phyloP scores from a whole-genome alignment of 1,140 invertebrate genomes.

The Aphaenogaster rudis region DNA sequence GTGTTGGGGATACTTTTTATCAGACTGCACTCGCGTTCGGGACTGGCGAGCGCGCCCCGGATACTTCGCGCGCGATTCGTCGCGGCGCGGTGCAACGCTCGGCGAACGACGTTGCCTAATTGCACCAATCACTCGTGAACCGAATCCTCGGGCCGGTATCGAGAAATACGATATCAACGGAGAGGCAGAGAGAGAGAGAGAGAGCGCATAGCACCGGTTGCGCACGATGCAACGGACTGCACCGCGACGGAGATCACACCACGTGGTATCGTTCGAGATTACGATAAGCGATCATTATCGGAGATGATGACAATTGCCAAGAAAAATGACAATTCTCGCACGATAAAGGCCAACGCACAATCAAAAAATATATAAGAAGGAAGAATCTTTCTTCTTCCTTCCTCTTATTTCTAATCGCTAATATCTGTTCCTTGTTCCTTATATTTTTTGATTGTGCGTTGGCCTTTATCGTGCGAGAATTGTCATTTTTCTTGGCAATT shows the following conservation, averaged over 20 bases:
- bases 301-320: not conserved
- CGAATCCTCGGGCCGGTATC: slow-evolving; percentile 33
- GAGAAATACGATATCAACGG: slow-evolving; percentile 12
- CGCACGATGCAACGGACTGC: slow-evolving; percentile 36
- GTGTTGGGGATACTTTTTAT: slow-evolving; percentile 55
- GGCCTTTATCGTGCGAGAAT: no score
- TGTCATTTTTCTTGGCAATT: no score
- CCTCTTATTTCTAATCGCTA: no score
- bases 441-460: no score
- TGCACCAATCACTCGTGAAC: slow-evolving; percentile 35
- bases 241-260: slow-evolving; percentile 59
- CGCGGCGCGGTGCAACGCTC: slow-evolving; percentile 1
- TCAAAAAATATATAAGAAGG: no score
- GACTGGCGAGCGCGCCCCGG: not conserved
- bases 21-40: slow-evolving; percentile 34
- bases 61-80: slow-evolving; percentile 39
- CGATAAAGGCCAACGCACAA: not conserved
- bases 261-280: slow-evolving; percentile 61
- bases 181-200: not conserved
- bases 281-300: slow-evolving; percentile 63
- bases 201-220: not conserved
- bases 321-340: slow-evolving; percentile 53
- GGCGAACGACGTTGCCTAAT: slow-evolving; percentile 22
- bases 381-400: no score
- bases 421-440: no score